These are phyloP conservation scores for Trichomalopsis sarcophagae DNA, from an alignment of 1,140 invertebrate species.

Conservation along the genomic window DNA sequence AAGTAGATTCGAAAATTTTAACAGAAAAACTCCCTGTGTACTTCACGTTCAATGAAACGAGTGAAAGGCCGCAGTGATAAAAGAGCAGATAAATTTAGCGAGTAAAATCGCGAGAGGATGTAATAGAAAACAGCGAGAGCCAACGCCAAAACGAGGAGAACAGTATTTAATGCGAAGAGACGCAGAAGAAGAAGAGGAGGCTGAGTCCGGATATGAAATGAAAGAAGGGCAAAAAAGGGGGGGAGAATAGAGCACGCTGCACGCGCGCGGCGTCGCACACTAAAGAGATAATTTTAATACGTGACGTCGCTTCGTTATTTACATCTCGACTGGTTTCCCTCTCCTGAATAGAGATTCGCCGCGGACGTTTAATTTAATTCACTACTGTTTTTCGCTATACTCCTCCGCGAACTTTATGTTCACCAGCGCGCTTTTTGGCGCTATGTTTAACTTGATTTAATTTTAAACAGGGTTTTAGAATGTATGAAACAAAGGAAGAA, in stretches of 20 bases:
- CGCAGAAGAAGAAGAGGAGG: background rate
- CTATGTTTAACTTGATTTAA: conserved; percentile 22
- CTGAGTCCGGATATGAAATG: background rate
- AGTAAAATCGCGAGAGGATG: conserved; percentile 6
- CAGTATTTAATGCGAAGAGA: background rate
- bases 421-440: background rate
- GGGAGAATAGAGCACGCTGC: background rate
- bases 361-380: conserved; percentile 8
- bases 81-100: conserved; percentile 7
- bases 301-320: conserved; percentile 59
- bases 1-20: background rate
- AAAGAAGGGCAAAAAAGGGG: background rate
- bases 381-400: background rate
- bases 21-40: too few relatives aligned
- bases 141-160: background rate
- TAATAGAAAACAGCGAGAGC: background rate
- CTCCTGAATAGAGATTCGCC: background rate
- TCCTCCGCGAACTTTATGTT: conserved; percentile 13
- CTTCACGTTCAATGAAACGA: background rate
- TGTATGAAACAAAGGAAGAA: conserved; percentile 16
- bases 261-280: conserved; percentile 26
- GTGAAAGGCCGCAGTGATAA: background rate
- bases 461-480: conserved; percentile 15
- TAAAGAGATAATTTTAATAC: conserved; percentile 61
- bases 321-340: conserved; percentile 47